phyloP scores from a whole-genome alignment of 2,797 vertebrate species.

The Pangasius sanitwongsei region DNA sequence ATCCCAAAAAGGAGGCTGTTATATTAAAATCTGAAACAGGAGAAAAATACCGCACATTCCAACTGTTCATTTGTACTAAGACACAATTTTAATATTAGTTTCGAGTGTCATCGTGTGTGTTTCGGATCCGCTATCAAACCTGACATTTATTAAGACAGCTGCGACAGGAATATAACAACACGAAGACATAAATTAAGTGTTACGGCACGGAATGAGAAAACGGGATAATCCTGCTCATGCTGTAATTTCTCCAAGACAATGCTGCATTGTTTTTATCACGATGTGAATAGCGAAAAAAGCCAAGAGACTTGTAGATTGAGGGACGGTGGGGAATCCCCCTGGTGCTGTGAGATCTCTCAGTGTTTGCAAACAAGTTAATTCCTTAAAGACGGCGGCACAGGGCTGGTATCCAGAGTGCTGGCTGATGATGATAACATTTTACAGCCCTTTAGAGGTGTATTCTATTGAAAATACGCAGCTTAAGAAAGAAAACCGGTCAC shows the following conservation, averaged over 20 bases:
- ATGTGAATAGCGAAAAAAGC: slow-evolving; percentile 42
- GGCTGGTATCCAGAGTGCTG: not conserved
- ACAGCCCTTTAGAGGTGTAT: not conserved
- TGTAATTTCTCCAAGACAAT: slow-evolving; percentile 37
- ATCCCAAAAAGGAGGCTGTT: slow-evolving; percentile 52
- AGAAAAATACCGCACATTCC: slow-evolving; percentile 51
- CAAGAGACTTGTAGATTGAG: slow-evolving; percentile 34
- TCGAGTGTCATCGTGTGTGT: slow-evolving; percentile 27
- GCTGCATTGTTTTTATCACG: slow-evolving; percentile 35
- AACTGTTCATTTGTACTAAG: slow-evolving; percentile 40
- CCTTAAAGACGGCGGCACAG: slow-evolving; percentile 32
- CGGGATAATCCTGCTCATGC: slow-evolving; percentile 25
- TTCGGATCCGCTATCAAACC: slow-evolving; percentile 14
- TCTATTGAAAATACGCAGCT: not conserved
- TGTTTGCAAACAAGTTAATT: slow-evolving; percentile 58
- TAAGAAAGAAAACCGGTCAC: not conserved
- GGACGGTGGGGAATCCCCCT: slow-evolving; percentile 41
- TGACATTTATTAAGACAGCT: slow-evolving; percentile 27
- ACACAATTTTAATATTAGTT: slow-evolving; percentile 41
- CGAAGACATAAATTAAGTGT: slow-evolving; percentile 14
- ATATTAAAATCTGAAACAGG: slow-evolving; percentile 49
- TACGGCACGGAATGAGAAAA: slow-evolving; percentile 30
- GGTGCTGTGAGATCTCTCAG: slow-evolving; percentile 40
- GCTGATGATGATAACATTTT: not conserved
- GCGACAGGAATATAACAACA: slow-evolving; percentile 8